phyloP scores from a whole-genome alignment of 2,888 invertebrate genomes.

The Drosophila paracracens region DNA sequence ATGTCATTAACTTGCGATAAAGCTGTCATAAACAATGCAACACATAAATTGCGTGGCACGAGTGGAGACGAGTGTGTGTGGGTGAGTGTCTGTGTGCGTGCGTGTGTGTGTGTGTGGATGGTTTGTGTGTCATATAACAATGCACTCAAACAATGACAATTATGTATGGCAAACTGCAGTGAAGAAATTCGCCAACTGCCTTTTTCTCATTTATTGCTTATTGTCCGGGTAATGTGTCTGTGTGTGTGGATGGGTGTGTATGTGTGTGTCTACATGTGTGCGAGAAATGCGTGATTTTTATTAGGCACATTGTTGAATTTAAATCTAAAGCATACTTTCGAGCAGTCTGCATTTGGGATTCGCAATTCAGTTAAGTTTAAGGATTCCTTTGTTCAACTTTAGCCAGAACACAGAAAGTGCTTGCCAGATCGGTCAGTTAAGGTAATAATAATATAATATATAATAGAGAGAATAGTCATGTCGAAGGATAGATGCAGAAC shows the following conservation, averaged over 20 bases:
- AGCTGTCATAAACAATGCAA: slow-evolving; percentile 81
- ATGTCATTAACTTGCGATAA: slow-evolving; percentile 76
- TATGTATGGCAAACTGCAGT: slow-evolving; percentile 69
- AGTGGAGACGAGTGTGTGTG: slow-evolving; percentile 1
- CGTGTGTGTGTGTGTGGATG: not conserved
- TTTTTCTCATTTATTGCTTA: slow-evolving; percentile 43
- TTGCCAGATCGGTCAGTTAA: not conserved
- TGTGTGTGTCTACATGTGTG: not conserved
- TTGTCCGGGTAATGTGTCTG: slow-evolving; percentile 12
- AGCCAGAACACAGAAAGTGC: not conserved
- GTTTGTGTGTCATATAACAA: slow-evolving; percentile 17
- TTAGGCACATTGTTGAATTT: not conserved
- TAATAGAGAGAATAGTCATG: not conserved
- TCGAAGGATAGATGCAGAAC: not conserved
- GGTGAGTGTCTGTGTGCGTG: not conserved
- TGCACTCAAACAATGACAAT: slow-evolving; percentile 62
- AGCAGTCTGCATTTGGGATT: not conserved
- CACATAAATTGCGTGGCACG: slow-evolving; percentile 63
- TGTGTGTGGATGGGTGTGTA: not conserved
- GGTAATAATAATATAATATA: not conserved
- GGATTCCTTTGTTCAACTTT: not conserved
- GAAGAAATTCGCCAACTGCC: slow-evolving; percentile 20
- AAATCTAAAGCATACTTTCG: not conserved
- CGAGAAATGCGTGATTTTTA: not conserved
- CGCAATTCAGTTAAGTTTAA: not conserved